Evolutionary conservation across 2,797 vertebrate species (phyloP), one percentile per base, ranked within the genome.

Genomic region (Sciaenops ocellatus): DNA sequence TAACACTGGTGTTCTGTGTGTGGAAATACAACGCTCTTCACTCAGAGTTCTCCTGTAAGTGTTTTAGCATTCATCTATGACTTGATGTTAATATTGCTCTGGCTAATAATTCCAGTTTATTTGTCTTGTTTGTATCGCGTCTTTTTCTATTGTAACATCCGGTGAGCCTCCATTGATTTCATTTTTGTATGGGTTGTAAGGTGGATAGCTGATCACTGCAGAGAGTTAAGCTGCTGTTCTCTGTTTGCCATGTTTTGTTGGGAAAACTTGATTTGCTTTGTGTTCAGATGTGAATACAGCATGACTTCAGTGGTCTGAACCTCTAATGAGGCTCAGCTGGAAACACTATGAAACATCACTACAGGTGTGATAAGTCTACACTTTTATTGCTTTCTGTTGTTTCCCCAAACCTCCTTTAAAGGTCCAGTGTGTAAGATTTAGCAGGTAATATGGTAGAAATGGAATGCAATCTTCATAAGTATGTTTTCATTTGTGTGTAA

Each of bases 311-410:
- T 20, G 15, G 20, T 30, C 17, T 24, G n/a, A 24, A 24, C 18
- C 69, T 46, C 16, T 52, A 59, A 57, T 70, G 38, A 80, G 24
- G 11, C 62, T 68, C 56, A 54, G 56, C 51, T 75, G 65, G 34
- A 71, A 20, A 24, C 46, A 28, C 61, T 50, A 6, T 48, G 59
- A 69, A 20, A 50, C 48, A 44, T 63, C 22, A 20, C 28, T 65
- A 30, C 28, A 73, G 56, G 65, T 80, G 65, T 44, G 61, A 26
- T 18, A 3, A 51, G 18, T 50, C 26, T n/a, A 8, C 7, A 9
- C 15, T 50, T 13, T 3, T 47, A 4, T 24, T 15, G 44, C n/a
- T 51, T 46, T 0, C 26, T 5, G 26, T 38, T 18, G n/a, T 57
- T 62, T 48, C 56, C 6, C 0, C 22, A 34, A 17, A 38, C 38